These are phyloP conservation scores for Eristalis tenax DNA, from an alignment of 2,888 invertebrate species.

Conservation along the genomic window DNA sequence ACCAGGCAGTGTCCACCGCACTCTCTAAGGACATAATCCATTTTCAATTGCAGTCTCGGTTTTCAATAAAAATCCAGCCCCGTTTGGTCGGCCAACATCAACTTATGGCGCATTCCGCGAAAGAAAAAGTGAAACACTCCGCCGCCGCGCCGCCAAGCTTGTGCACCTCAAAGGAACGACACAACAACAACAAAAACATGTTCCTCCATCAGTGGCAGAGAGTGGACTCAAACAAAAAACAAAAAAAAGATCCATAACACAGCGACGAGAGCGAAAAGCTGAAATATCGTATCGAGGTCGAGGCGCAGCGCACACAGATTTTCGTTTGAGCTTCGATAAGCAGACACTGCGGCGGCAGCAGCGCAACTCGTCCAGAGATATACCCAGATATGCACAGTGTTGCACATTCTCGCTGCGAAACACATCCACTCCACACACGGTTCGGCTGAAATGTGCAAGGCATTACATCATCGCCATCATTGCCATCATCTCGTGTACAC, in stretches of 20 bases:
- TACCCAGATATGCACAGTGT: slow-evolving; percentile 13
- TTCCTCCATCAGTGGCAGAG: slow-evolving; percentile 31
- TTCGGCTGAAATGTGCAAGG: slow-evolving; percentile 33
- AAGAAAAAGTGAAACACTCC: slow-evolving; percentile 68
- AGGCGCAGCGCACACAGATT: slow-evolving; percentile 63
- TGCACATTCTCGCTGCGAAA: slow-evolving; percentile 29
- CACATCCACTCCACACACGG: slow-evolving; percentile 35
- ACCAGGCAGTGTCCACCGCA: background rate
- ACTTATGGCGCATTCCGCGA: slow-evolving; percentile 50
- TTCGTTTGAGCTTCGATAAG: slow-evolving; percentile 53
- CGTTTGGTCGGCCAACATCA: slow-evolving; percentile 34
- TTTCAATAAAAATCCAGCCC: background rate
- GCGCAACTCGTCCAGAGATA: background rate
- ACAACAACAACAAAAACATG: slow-evolving; percentile 33
- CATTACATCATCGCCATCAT: slow-evolving; percentile 67
- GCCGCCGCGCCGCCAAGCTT: background rate
- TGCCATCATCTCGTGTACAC: slow-evolving; percentile 36
- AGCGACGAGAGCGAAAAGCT: slow-evolving; percentile 31
- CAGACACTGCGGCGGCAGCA: slow-evolving; percentile 61
- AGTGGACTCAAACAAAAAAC: background rate
- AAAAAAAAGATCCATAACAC: slow-evolving; percentile 51
- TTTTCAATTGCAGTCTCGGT: background rate
- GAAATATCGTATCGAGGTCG: slow-evolving; percentile 67
- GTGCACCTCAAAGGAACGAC: slow-evolving; percentile 18
- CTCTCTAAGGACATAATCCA: background rate